A percentile compares a stretch with the other conserved stretches of the same genome.
phyloP scores from a whole-genome alignment of 1,140 invertebrate genomes.

The Bilobella aurantiaca region DNA sequence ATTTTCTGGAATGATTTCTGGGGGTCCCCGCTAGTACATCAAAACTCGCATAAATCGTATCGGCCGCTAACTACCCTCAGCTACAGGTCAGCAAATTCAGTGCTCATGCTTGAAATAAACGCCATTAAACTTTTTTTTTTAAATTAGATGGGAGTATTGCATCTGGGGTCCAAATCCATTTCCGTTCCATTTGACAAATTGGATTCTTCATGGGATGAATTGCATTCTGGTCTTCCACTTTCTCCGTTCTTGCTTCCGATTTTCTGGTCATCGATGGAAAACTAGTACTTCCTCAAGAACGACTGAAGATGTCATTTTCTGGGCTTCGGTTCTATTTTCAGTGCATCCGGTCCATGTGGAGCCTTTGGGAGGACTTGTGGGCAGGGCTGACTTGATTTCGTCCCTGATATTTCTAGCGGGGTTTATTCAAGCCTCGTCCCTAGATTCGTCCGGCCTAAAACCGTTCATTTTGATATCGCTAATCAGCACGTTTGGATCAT shows the following conservation, averaged over 20 bases:
- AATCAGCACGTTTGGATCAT: conserved; percentile 21
- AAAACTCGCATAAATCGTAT: conserved; percentile 78
- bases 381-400: conserved; percentile 65
- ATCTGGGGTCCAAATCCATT: conserved; percentile 50
- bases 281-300: conserved; percentile 18
- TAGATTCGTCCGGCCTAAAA: background rate
- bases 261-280: conserved; percentile 1
- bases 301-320: conserved; percentile 44
- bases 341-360: conserved; percentile 62
- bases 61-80: conserved; percentile 69
- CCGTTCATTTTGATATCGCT: conserved; percentile 6
- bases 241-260: conserved; percentile 26
- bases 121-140: background rate
- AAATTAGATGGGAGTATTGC: conserved; percentile 51
- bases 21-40: conserved; percentile 45
- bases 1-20: conserved; percentile 74
- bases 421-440: conserved; percentile 40
- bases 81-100: conserved; percentile 56
- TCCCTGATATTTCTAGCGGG: conserved; percentile 64
- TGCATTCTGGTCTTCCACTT: conserved; percentile 45
- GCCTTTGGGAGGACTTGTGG: conserved; percentile 60
- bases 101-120: conserved; percentile 2
- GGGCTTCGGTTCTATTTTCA: conserved; percentile 68
- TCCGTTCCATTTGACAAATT: conserved; percentile 62
- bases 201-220: conserved; percentile 55